Evolutionary conservation across 2,797 vertebrate species (phyloP), one percentile per base, ranked within the genome.

Genomic region (Sebastes trivittatus): DNA sequence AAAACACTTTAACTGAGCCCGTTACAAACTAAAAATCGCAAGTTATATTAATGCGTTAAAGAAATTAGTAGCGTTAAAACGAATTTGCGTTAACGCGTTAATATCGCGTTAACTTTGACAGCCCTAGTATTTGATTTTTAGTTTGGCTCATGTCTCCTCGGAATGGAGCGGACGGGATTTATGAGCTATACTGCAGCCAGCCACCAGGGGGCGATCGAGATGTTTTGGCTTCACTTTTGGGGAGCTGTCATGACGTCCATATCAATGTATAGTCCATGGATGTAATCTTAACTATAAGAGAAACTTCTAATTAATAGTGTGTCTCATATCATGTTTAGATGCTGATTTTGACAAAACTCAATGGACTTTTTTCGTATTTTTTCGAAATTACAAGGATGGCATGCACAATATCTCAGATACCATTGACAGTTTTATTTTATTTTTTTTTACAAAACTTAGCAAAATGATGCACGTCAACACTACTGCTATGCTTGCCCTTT

Each of bases 271-370:
- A 18, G 46, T 20, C 18, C 7, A 52, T 52, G 46, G 46, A 52
- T n/a, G 46, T n/a, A n/a, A 52, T 8, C 46, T 52, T 52, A 52
- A 52, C 46, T 52, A 52, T 52, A n/a, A 79, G 68, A 89, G 27
- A 77, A 78, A 82, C 61, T 42, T 67, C 14, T 72, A 81, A 84
- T 81, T 85, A 87, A 84, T 68, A 54, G 58, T 13, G 30, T 42
- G 63, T 74, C 52, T 81, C 58, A 77, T 82, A 72, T 80, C 63
- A 20, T n/a, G 68, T 76, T 87, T 80, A 77, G 73, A 85, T 86
- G 71, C 38, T 22, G 63, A 81, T 88, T 84, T 75, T 34, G 27
- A 83, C 56, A 72, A 70, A 59, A 82, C 66, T 61, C 69, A 3
- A 66, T 58, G 59, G 29, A 82, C 7, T 29, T 11, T 38, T 46